Conservation (phyloP, 2,113 vertebrate genomes). For the Tringa solitaria region DNA sequence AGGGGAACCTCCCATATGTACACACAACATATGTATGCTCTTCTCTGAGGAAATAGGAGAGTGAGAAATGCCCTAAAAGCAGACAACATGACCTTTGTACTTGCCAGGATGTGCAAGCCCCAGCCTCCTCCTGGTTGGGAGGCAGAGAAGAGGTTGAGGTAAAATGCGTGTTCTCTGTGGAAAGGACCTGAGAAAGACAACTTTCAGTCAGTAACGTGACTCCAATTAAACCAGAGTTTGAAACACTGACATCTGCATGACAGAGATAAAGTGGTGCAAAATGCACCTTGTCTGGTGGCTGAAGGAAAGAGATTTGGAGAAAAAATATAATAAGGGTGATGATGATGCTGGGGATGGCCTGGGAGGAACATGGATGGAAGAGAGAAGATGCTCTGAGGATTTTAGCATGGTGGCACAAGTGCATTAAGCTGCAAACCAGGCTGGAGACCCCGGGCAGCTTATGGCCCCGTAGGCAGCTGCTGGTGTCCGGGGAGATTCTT, state of each 20-base stretch:
- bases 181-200: not conserved
- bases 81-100: not conserved
- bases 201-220: not conserved
- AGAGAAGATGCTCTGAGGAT: not conserved
- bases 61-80: not conserved
- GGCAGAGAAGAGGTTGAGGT: not conserved
- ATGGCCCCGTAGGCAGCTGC: fast-evolving
- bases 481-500: not conserved
- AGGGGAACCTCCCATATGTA: too few relatives aligned
- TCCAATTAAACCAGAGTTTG: not conserved
- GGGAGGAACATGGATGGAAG: not conserved
- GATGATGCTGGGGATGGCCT: not conserved
- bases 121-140: not conserved
- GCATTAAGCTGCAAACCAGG: not conserved
- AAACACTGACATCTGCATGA: not conserved
- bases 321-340: not conserved
- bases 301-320: not conserved
- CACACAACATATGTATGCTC: not conserved
- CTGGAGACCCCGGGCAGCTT: not conserved
- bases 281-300: not conserved
- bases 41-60: not conserved
- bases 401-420: not conserved
- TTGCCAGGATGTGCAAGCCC: not conserved
- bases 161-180: not conserved
- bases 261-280: not conserved